Percentiles rank a stretch among this genome's conserved stretches.
These are phyloP conservation scores for Myathropa florea DNA, from an alignment of 2,888 invertebrate species.

Conservation along the genomic window DNA sequence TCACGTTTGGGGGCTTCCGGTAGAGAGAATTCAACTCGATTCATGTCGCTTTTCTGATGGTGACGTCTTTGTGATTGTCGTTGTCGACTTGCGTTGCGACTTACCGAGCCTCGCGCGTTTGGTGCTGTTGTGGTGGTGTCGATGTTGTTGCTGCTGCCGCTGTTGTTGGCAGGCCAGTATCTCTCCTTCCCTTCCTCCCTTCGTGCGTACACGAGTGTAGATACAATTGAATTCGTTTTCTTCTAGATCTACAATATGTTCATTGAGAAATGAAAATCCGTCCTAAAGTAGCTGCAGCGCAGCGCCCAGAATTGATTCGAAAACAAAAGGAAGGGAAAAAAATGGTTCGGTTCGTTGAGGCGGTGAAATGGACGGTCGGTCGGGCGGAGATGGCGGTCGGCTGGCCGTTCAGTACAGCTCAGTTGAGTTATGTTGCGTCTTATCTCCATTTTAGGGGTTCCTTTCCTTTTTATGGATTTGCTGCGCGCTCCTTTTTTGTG, in stretches of 20 bases:
- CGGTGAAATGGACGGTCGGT: conserved; percentile 20
- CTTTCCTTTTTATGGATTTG: conserved; percentile 71
- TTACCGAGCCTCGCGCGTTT: neutral
- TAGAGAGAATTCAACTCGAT: conserved; percentile 71
- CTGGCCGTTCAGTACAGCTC: conserved; percentile 45
- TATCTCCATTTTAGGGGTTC: conserved; percentile 71
- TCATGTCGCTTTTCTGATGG: conserved; percentile 70
- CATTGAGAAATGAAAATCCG: conserved; percentile 71
- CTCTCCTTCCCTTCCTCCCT: neutral
- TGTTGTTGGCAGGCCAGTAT: conserved; percentile 18
- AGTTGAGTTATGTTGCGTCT: conserved; percentile 70
- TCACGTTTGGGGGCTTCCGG: conserved; percentile 71
- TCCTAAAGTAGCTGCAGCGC: conserved; percentile 57
- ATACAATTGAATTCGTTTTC: conserved; percentile 19
- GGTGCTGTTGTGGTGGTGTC: neutral
- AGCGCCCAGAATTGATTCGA: conserved; percentile 37
- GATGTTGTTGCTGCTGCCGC: conserved; percentile 8
- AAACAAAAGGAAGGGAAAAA: conserved; percentile 30
- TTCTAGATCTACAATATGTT: conserved; percentile 64
- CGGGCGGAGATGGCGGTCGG: conserved; percentile 20
- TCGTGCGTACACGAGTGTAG: neutral
- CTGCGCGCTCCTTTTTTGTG: conserved; percentile 69
- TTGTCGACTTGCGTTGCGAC: conserved; percentile 44
- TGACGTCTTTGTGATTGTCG: conserved; percentile 71
- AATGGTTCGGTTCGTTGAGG: conserved; percentile 47